A percentile compares a stretch with the other conserved stretches of the same genome.
These are phyloP conservation scores for Chroicocephalus ridibundus DNA, from an alignment of 2,113 vertebrate species.

Conservation along the genomic window DNA sequence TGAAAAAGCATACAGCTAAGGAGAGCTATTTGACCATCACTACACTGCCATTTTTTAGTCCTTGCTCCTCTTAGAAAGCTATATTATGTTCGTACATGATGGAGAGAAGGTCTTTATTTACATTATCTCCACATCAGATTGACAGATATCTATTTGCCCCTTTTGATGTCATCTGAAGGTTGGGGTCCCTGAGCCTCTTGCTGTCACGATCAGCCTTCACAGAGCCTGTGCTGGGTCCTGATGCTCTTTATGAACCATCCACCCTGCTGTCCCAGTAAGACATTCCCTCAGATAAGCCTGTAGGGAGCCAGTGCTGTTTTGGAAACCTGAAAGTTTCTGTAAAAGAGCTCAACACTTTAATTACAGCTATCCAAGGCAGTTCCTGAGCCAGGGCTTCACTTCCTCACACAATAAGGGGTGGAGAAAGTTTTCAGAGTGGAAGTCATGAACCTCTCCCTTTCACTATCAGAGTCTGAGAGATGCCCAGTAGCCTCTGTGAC, in stretches of 20 bases:
- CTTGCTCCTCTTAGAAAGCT: not conserved
- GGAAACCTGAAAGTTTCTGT: not conserved
- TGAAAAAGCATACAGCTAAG: not conserved
- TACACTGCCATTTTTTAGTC: not conserved
- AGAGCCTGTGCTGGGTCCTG: not conserved
- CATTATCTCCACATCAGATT: not conserved
- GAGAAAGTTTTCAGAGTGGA: not conserved
- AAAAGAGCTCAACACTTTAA: not conserved
- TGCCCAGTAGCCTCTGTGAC: not conserved
- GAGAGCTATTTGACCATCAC: not conserved
- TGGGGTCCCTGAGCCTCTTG: not conserved
- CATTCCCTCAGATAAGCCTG: not conserved
- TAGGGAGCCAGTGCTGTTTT: not conserved
- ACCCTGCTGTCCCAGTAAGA: not conserved
- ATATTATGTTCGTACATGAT: accelerated
- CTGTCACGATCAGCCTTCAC: not conserved
- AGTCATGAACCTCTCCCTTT: not conserved
- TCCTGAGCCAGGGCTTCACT: not conserved
- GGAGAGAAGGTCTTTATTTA: not conserved
- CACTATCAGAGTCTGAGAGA: not conserved
- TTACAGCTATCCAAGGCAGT: not conserved
- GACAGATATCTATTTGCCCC: not conserved
- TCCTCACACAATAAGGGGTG: not conserved
- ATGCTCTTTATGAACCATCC: not conserved
- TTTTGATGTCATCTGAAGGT: not conserved